Base-by-base conservation (phyloP, 2,797 vertebrate species). In the Ptychadena robeensis region DNA sequence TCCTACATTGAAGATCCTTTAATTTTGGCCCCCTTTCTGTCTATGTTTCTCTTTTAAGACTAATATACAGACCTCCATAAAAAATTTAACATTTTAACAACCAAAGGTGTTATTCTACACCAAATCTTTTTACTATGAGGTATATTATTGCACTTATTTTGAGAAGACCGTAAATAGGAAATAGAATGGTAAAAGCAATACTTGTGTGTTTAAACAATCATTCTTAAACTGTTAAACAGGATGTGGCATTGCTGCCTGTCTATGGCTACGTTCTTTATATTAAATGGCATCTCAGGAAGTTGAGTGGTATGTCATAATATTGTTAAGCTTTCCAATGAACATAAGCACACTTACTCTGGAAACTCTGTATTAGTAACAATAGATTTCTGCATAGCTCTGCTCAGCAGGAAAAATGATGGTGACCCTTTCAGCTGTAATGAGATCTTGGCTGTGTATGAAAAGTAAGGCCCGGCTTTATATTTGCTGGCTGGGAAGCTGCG, bases 391-490 rank as follows among this genome's bases (percentile, higher is more conserved):
- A 40, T 73, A 25, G 6, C 10, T 59, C 31, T 57, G 27, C 37
- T 27, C 30, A 61, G 59, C 22, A 35, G 72, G 31, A 27, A 38
- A 15, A 14, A 10, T 44, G 9, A 40, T 15, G 40, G 12, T 44
- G 73, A 64, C 34, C 22, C 44, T 4, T 40, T 64, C 34, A 35
- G 1, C 4, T 30, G 57, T 63, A 75, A 75, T 63, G 22, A 75
- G 38, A 75, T 64, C 57, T 75, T 73, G 57, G 27, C 59, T 22
- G 73, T 28, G 38, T 63, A 65, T 28, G 57, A 5, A 22, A 37
- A 61, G 44, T 61, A 1, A 15, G 48, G 14, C 4, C n/a, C 14
- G 8, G 69, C 40, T 34, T 31, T 57, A n/a, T 75, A 34, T 37
- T 14, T 22, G 59, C 57, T 64, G 38, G 59, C 31, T 44, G 25